Evolutionary conservation across 2,888 invertebrate species (phyloP).

Genomic region (Suillia variegata): DNA sequence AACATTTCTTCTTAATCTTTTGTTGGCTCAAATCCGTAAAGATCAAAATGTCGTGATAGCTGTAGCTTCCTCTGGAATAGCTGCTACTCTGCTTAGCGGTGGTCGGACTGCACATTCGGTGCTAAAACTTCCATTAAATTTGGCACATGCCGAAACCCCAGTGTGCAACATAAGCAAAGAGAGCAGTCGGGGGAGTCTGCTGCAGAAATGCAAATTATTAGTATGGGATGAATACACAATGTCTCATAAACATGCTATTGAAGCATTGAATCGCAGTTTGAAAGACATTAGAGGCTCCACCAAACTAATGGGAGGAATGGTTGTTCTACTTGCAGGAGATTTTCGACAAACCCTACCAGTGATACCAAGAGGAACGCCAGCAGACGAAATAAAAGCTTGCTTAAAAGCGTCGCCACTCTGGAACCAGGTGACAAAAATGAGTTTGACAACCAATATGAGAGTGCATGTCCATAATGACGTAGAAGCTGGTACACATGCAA

Average conservation of each 20-base stretch:
- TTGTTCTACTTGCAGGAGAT: not conserved
- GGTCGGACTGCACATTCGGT: constrained; percentile 3
- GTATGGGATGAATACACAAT: not conserved
- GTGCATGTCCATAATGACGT: not conserved
- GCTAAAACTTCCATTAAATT: not conserved
- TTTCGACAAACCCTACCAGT: not conserved
- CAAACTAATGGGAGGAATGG: not conserved
- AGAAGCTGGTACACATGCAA: not conserved
- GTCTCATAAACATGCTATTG: not conserved
- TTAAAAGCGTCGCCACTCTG: not conserved
- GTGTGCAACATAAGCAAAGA: not conserved
- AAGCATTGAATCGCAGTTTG: not conserved
- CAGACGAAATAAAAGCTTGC: not conserved
- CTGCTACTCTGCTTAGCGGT: no score
- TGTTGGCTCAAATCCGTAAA: not conserved
- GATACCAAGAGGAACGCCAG: not conserved
- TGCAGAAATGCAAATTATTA: not conserved
- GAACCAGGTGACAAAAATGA: not conserved
- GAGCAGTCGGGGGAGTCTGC: not conserved
- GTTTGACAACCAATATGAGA: not conserved
- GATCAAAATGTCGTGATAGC: constrained; percentile 1
- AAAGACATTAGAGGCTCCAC: not conserved
- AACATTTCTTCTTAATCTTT: no score
- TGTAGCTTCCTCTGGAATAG: constrained; percentile 5
- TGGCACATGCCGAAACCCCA: not conserved